Percentiles rank a stretch among this genome's conserved stretches.
Conservation (phyloP, 2,113 vertebrate species). For the Tyrannus savana region DNA sequence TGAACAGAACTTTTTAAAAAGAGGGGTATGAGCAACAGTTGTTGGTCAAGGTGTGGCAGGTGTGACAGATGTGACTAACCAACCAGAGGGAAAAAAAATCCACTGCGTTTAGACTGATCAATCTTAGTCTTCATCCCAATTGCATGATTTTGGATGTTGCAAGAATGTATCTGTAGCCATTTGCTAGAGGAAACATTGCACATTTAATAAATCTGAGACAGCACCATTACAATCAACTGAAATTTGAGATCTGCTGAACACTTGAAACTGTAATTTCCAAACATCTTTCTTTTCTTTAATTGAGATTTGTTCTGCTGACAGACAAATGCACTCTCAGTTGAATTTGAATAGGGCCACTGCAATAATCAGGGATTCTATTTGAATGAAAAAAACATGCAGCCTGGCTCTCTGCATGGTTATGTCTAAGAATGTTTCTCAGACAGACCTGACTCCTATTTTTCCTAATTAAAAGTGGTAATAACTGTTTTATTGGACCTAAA, state of each 20-base stretch:
- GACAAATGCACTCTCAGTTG: background rate
- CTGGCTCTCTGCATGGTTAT: background rate
- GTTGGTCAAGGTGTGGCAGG: background rate
- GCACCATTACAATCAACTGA: background rate
- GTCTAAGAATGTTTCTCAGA: conserved; percentile 42
- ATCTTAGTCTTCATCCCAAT: background rate
- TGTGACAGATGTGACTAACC: background rate
- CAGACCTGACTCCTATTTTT: conserved; percentile 51
- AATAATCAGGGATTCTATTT: conserved; percentile 35
- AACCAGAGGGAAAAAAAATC: background rate
- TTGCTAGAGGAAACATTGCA: background rate
- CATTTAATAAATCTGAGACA: conserved; percentile 13
- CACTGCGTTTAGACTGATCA: background rate
- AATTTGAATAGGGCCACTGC: conserved; percentile 47
- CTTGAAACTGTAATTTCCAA: conserved; percentile 16
- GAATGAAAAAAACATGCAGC: conserved; percentile 21
- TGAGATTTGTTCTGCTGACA: conserved; percentile 46
- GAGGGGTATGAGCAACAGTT: background rate
- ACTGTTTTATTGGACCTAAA: conserved; percentile 75
- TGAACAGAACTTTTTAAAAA: background rate
- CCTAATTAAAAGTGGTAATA: conserved; percentile 77
- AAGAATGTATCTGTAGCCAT: background rate
- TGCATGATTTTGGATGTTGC: background rate
- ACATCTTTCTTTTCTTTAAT: conserved; percentile 21
- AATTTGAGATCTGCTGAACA: background rate